A percentile compares a stretch with the other conserved stretches of the same genome.
phyloP scores from a whole-genome alignment of 2,888 invertebrate species.

The Drosophila gaucha region DNA sequence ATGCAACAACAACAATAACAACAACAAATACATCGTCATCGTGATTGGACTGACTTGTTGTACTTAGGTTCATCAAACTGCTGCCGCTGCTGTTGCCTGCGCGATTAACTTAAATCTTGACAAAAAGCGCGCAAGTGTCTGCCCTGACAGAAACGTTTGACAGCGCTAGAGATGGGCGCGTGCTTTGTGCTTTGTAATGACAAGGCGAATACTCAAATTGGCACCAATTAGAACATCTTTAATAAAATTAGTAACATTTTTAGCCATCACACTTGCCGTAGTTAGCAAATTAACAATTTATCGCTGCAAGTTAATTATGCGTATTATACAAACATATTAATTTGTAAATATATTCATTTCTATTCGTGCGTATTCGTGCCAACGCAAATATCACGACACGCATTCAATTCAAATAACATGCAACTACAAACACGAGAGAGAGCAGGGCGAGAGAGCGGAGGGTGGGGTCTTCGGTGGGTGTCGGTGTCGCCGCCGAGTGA shows the following conservation, averaged over 20 bases:
- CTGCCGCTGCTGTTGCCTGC: constrained; percentile 15
- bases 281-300: neutral
- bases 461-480: constrained; percentile 38
- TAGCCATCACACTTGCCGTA: neutral
- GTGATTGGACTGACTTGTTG: constrained; percentile 49
- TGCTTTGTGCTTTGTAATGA: constrained; percentile 2
- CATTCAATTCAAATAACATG: constrained; percentile 46
- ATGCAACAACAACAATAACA: constrained; percentile 30
- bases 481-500: constrained; percentile 66
- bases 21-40: constrained; percentile 27
- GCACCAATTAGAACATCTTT: neutral
- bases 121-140: constrained; percentile 76
- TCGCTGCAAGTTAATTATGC: neutral
- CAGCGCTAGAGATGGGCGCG: constrained; percentile 42
- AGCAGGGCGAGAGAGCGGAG: constrained; percentile 17
- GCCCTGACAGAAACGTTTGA: constrained; percentile 28
- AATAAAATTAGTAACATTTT: neutral
- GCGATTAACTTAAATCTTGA: constrained; percentile 76
- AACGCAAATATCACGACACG: constrained; percentile 44
- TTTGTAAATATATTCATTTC: constrained; percentile 2
- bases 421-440: constrained; percentile 22
- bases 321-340: neutral
- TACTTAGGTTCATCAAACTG: constrained; percentile 74
- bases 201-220: neutral
- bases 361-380: constrained; percentile 47